Percentiles rank a stretch among this genome's conserved stretches.
Evolutionary conservation across 1,140 invertebrate genomes (phyloP).

Genomic region (Nasonia longicornis): DNA sequence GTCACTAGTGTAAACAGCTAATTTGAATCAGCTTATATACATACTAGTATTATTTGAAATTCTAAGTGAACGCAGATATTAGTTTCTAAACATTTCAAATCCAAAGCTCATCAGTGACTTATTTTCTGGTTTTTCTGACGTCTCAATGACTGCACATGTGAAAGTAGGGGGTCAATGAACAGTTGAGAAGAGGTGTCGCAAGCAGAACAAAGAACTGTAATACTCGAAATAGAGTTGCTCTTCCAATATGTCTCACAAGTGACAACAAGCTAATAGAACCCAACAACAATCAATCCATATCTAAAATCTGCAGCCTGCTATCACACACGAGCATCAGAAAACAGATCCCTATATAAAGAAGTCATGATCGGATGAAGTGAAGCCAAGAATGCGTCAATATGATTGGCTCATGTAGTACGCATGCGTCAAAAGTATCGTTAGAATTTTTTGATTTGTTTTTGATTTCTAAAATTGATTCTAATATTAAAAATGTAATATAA

Average conservation of each 20-base stretch:
- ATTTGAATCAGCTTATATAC: not conserved
- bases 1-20: not conserved
- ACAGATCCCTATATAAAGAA: too few relatives aligned
- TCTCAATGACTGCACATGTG: not conserved
- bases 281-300: not conserved
- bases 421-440: too few relatives aligned
- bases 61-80: not conserved
- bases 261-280: not conserved
- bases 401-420: too few relatives aligned
- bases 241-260: not conserved
- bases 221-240: not conserved
- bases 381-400: too few relatives aligned
- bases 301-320: not conserved
- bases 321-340: not conserved
- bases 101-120: not conserved
- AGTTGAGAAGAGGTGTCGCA: slow-evolving; percentile 11
- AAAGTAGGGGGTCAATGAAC: slow-evolving; percentile 31
- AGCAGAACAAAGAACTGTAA: slow-evolving; percentile 28
- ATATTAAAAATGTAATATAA: too few relatives aligned
- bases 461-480: too few relatives aligned
- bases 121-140: not conserved
- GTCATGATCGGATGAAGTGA: too few relatives aligned
- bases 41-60: not conserved
- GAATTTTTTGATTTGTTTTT: too few relatives aligned
- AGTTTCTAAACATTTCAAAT: not conserved